Percentiles rank a stretch among this genome's conserved stretches.
phyloP scores from a whole-genome alignment of 1,140 invertebrate genomes.

The Leptonema lineaticorne region DNA sequence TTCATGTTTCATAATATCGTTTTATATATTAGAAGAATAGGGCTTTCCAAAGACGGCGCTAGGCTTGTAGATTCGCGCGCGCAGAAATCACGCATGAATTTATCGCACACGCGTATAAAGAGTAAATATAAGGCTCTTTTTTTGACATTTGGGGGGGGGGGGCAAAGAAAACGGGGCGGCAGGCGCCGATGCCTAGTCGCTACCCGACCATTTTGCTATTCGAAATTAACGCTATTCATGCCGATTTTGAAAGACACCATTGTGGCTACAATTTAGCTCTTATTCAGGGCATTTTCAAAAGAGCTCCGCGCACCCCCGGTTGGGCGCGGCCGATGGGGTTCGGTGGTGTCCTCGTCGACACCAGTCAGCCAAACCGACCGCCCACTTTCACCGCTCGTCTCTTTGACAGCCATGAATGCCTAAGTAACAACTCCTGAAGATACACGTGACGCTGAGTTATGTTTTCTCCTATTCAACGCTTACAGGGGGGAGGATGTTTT shows the following conservation, averaged over 20 bases:
- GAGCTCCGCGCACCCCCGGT: constrained; percentile 35
- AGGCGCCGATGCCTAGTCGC: constrained; percentile 25
- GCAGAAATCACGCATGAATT: constrained; percentile 27
- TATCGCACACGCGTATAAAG: neutral
- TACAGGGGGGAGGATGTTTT: constrained; percentile 26
- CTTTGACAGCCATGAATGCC: constrained; percentile 42
- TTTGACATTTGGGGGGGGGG: constrained; percentile 36
- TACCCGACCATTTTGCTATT: constrained; percentile 42
- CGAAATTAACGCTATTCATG: constrained; percentile 44
- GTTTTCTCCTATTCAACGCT: constrained; percentile 40
- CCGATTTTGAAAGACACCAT: constrained; percentile 44
- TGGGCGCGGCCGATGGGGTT: constrained; percentile 25
- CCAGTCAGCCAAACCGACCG: neutral
- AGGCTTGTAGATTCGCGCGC: no score
- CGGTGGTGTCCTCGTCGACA: neutral
- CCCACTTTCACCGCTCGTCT: constrained; percentile 28
- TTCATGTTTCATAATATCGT: no score
- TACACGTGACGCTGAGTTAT: constrained; percentile 38
- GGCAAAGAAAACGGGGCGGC: no score
- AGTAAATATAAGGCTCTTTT: constrained; percentile 39
- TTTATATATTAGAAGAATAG: no score
- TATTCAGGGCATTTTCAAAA: constrained; percentile 44
- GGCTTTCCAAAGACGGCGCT: no score
- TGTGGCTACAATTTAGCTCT: constrained; percentile 44
- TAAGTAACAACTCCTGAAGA: constrained; percentile 41